phyloP scores from a whole-genome alignment of 1,140 invertebrate species.

The Drosophila nebulosa region DNA sequence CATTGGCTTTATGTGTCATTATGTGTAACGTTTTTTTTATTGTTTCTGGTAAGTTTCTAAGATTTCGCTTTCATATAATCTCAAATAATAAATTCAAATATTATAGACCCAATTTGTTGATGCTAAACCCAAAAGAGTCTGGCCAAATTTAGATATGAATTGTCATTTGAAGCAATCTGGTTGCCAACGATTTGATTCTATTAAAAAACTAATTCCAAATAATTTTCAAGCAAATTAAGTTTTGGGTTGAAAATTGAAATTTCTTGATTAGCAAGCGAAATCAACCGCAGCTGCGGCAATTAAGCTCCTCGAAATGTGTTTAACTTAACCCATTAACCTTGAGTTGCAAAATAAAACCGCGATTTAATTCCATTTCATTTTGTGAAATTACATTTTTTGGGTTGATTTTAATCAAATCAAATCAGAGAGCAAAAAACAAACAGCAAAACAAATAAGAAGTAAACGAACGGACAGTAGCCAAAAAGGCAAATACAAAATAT shows the following conservation, averaged over 20 bases:
- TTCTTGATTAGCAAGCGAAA: background rate
- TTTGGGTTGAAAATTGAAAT: background rate
- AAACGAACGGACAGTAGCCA: background rate
- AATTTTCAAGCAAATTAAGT: background rate
- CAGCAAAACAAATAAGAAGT: background rate
- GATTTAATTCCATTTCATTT: constrained; percentile 13
- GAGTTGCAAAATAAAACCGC: constrained; percentile 5
- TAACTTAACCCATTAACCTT: constrained; percentile 10
- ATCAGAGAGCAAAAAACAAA: background rate
- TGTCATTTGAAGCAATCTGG: background rate
- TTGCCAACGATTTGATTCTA: background rate
- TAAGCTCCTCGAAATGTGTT: background rate
- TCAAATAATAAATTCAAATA: background rate
- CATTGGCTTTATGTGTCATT: background rate
- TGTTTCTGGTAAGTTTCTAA: background rate
- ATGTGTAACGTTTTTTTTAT: background rate
- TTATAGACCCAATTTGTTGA: background rate
- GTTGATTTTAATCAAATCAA: constrained; percentile 15
- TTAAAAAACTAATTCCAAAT: background rate
- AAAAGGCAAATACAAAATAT: background rate
- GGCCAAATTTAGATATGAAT: background rate
- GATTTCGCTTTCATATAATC: background rate
- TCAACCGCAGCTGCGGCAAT: constrained; percentile 4
- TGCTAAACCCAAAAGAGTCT: background rate
- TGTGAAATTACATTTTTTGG: constrained; percentile 7